Base-by-base conservation (phyloP, 1,140 invertebrate species). In the Drosophila aff. region DNA sequence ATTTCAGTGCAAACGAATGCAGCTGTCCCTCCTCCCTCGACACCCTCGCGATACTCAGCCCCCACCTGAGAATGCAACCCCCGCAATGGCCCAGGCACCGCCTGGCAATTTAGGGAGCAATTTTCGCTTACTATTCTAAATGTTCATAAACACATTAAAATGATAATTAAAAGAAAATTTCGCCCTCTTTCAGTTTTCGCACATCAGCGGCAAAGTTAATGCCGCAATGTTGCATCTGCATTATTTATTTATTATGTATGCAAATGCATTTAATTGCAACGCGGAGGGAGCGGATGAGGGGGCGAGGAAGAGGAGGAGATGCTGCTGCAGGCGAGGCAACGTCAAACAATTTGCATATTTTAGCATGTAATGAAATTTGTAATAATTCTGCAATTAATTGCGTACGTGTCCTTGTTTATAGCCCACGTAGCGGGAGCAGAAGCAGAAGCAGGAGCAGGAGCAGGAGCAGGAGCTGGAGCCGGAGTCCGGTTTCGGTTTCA, bases 311-410 rank as follows among this genome's bases (percentile, higher is more conserved):
- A 36, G 44, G 47, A 21, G 40, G 44, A 36, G 23, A 7, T 31
- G 61, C 67, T 53, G 73, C 52, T 40, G 46, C 38, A 43, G 60
- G 66, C 66, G 69, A 41, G 41, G 55, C 69, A 63, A 65, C 64
- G 69, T 81, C 78, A 90, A 85, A 90, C 82, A 90, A 90, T 90
- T 90, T 90, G 86, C 85, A 90, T 90, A 90, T 90, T 90, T 90
- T 90, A 90, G 81, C 85, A 84, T 90, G 86, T 90, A 90, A 90
- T 90, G 86, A 90, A 90, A 90, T 90, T 90, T 90, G 85, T 85
- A 91, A 90, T 90, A 90, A 82, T 90, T 90, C 81, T 90, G 81
- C 85, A 90, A 90, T 90, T 90, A 90, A 90, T 90, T 90, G 85
- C 85, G 81, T 85, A 84, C 79, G 86, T 90, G 85, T 90, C 86